Conservation (phyloP, 2,797 vertebrate species). For the Ctenosaura bakeri region DNA sequence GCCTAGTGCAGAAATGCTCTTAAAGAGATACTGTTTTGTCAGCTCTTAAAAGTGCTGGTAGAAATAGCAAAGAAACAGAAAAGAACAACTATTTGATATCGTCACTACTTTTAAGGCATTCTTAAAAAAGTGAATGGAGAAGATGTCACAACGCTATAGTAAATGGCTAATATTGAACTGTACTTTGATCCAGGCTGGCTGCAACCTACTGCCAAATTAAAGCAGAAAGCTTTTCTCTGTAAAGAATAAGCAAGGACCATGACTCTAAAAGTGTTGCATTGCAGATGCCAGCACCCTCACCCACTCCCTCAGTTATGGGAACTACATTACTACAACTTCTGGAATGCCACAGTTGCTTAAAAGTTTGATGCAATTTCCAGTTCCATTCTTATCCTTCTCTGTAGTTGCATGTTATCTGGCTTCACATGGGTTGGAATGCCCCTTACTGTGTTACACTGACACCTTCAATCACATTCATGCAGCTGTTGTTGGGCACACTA, state of each 20-base stretch:
- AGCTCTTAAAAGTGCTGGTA: not conserved
- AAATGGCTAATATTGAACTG: not conserved
- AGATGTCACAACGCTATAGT: not conserved
- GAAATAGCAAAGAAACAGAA: not conserved
- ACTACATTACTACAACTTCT: no score
- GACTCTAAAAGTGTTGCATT: no score
- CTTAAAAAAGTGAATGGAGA: not conserved
- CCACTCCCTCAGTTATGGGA: no score
- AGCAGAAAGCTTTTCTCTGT: not conserved
- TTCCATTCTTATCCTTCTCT: slow-evolving; percentile 31
- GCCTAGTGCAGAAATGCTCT: no score
- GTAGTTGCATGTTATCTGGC: not conserved
- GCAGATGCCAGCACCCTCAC: no score
- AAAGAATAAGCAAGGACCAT: not conserved
- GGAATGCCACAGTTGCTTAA: no score
- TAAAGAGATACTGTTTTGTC: not conserved
- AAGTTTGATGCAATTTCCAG: no score
- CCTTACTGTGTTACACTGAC: not conserved
- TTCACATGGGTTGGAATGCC: not conserved
- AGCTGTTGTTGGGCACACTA: not conserved
- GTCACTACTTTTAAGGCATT: not conserved
- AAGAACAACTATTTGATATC: not conserved
- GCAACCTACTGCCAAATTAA: not conserved
- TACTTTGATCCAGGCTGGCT: rapidly evolving
- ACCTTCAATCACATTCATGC: not conserved